Evolutionary conservation across 2,797 vertebrate species (phyloP).

Genomic region (Leptatherina wallacei): DNA sequence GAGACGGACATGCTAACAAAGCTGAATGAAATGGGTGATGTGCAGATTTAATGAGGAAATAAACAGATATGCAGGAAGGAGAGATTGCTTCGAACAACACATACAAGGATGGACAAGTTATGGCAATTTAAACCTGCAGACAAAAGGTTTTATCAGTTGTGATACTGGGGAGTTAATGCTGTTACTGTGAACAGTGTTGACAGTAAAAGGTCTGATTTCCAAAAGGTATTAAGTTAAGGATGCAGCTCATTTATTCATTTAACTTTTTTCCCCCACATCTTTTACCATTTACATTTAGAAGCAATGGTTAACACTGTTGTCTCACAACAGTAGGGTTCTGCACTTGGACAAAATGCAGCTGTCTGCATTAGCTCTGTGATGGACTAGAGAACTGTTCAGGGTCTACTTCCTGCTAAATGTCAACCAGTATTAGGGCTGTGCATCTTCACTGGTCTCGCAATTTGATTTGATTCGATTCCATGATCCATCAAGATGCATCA

Average conservation of each 20-base stretch:
- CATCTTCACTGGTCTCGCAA: too few relatives aligned
- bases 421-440: not conserved
- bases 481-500: too few relatives aligned
- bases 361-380: too few relatives aligned
- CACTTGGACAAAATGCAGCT: too few relatives aligned
- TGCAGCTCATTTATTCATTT: not conserved
- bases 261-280: not conserved
- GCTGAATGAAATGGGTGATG: not conserved
- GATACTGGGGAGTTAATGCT: too few relatives aligned
- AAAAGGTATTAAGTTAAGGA: not conserved
- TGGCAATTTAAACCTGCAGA: not conserved
- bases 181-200: not conserved
- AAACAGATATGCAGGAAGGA: too few relatives aligned
- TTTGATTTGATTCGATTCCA: too few relatives aligned
- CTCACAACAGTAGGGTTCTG: too few relatives aligned
- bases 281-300: not conserved
- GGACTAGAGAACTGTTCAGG: not conserved
- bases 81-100: not conserved
- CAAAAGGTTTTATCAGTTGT: not conserved
- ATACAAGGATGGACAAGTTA: not conserved
- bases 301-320: not conserved
- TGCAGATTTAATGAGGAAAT: not conserved
- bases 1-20: conserved; percentile 41
- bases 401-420: not conserved
- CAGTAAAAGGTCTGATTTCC: not conserved